Conservation (phyloP, 2,797 vertebrate species). For the Kryptolebias ocellatus region DNA sequence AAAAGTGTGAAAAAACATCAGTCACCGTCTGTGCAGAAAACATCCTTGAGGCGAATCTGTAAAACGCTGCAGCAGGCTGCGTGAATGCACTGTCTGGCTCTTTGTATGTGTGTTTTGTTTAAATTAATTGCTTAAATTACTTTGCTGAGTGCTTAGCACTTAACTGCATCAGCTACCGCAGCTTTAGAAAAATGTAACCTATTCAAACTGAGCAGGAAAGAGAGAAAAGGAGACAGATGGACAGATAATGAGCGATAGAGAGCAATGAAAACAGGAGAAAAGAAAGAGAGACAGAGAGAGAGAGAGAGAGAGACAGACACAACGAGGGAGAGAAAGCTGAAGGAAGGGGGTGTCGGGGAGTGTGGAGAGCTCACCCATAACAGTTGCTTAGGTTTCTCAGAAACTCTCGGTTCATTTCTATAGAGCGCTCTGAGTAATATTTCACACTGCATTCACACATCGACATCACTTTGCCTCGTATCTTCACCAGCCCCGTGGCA, state of each 20-base stretch:
- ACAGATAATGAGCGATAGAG: slow-evolving; percentile 4
- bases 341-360: background rate
- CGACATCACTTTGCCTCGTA: slow-evolving; percentile 9
- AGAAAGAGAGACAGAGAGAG: slow-evolving; percentile 1
- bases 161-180: slow-evolving; percentile 15
- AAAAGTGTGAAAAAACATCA: slow-evolving; percentile 60
- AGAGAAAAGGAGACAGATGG: slow-evolving; percentile 14
- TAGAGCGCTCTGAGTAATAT: slow-evolving; percentile 4
- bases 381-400: slow-evolving; percentile 62
- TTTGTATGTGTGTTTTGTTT: slow-evolving; percentile 33
- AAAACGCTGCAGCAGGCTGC: slow-evolving; percentile 25
- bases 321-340: background rate
- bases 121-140: slow-evolving; percentile 31
- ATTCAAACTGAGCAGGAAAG: slow-evolving; percentile 16
- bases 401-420: slow-evolving; percentile 33
- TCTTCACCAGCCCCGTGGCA: slow-evolving; percentile 9
- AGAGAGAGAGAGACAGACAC: background rate
- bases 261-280: slow-evolving; percentile 2
- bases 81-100: slow-evolving; percentile 25
- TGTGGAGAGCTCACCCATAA: background rate
- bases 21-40: slow-evolving; percentile 8
- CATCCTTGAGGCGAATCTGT: slow-evolving; percentile 33
- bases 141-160: slow-evolving; percentile 9
- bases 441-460: slow-evolving; percentile 2
- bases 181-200: slow-evolving; percentile 35